Base-by-base conservation (phyloP, 2,113 vertebrate species). In the Aleadryas rufinucha region DNA sequence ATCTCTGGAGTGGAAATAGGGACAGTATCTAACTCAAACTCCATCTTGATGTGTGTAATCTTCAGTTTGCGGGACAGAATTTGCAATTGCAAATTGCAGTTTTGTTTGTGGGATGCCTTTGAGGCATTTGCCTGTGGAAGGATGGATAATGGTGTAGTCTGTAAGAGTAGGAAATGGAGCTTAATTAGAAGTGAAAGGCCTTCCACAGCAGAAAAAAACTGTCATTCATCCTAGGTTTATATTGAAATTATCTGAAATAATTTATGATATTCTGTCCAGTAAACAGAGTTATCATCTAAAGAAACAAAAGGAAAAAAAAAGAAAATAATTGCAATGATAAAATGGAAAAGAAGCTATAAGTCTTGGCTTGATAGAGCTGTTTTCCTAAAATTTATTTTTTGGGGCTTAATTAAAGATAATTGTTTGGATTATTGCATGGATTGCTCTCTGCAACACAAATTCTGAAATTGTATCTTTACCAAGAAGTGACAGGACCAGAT, bases 171-270 rank as follows among this genome's bases (percentile, higher is more conserved):
- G 41, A 96, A 88, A 11, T 44, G 23, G 16, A 95, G 47, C 45
- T 93, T 89, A 53, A 79, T 53, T 92, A 76, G 61, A 94, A 91
- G 45, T 37, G 15, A 54, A 95, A 79, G 65, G 24, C 28, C 37
- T 89, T 88, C 72, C 87, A 92, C 64, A 91, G 42, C 19, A 85
- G 27, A 75, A 79, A 15, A 15, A 74, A 89, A 31, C 21, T 89
- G 61, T 56, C 56, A 84, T 39, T 41, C 42, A 81, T 70, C 31
- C 61, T 69, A 42, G 15, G n/a, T 33, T 84, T 84, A 63, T 91
- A 86, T 45, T 89, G 69, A 95, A 96, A 92, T 96, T 61, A 89
- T 87, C 75, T 70, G 76, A 91, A 83, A 92, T 86, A 94, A 95
- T 87, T 90, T 79, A 93, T 82, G 16, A 74, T 71, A 64, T 79